Conservation (phyloP, 2,797 vertebrate species). For the Arrhamphus sclerolepis region DNA sequence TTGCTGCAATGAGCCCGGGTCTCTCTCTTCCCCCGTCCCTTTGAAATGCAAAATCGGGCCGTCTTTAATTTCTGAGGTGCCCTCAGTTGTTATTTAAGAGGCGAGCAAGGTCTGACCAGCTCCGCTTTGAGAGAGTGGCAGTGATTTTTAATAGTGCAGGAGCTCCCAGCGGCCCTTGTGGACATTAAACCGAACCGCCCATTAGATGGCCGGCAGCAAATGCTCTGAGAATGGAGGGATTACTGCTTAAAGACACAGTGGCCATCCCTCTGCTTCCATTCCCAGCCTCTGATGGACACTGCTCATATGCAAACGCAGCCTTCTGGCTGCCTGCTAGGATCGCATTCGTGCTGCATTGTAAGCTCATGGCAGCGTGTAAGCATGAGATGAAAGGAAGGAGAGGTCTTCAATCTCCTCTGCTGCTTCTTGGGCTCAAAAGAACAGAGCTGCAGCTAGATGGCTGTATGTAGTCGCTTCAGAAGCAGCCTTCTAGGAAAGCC, state of each 20-base stretch:
- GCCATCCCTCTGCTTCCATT: conserved; percentile 40
- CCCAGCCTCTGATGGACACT: conserved; percentile 36
- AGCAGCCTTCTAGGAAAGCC: conserved; percentile 65
- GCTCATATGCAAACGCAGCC: conserved; percentile 32
- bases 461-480: conserved; percentile 74
- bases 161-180: conserved; percentile 78
- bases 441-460: conserved; percentile 77
- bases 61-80: conserved; percentile 64
- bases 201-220: conserved; percentile 79
- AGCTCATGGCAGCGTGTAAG: conserved; percentile 35
- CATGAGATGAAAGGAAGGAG: conserved; percentile 22
- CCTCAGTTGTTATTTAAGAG: conserved; percentile 49
- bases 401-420: conserved; percentile 34
- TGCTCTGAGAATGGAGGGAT: conserved; percentile 74
- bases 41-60: conserved; percentile 73
- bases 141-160: conserved; percentile 68
- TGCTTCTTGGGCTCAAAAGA: conserved; percentile 32
- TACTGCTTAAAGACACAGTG: conserved; percentile 82
- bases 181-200: conserved; percentile 79
- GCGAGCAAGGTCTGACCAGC: conserved; percentile 39
- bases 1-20: conserved; percentile 57
- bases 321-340: too few relatives aligned
- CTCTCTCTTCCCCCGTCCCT: conserved; percentile 47
- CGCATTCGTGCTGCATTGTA: conserved; percentile 23
- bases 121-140: conserved; percentile 41